phyloP scores from a whole-genome alignment of 2,113 vertebrate genomes.

The Copsychus sechellarum region DNA sequence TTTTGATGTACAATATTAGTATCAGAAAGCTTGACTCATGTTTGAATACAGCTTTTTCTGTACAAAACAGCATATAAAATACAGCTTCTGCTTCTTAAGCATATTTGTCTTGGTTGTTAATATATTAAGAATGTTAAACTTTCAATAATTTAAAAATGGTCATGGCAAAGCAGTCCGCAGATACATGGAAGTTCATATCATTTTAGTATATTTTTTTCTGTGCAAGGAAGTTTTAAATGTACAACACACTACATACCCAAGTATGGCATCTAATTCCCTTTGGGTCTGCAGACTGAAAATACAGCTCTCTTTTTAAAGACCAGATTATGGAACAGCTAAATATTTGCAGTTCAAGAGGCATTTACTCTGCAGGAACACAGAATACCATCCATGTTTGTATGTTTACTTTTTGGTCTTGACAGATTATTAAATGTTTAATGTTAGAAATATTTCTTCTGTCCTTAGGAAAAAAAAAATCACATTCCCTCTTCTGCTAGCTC shows the following conservation, averaged over 20 bases:
- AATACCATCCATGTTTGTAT: slow-evolving; percentile 17
- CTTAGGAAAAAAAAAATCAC: not conserved
- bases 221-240: not conserved
- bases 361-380: slow-evolving; percentile 12
- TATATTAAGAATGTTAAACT: not conserved
- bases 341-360: slow-evolving; percentile 1
- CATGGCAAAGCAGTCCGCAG: not conserved
- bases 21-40: not conserved
- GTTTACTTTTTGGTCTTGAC: slow-evolving; percentile 26
- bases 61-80: not conserved
- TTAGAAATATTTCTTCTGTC: not conserved
- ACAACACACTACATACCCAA: not conserved
- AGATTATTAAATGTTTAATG: slow-evolving; percentile 45
- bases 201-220: not conserved
- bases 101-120: not conserved
- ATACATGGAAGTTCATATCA: not conserved
- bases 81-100: not conserved
- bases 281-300: not conserved
- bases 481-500: not conserved
- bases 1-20: not conserved
- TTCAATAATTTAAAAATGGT: not conserved
- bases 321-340: not conserved
- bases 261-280: not conserved
- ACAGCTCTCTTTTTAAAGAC: not conserved
- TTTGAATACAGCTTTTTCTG: not conserved